Percentiles rank a stretch among this genome's conserved stretches.
Conservation (phyloP, 1,140 invertebrate species). For the Panonychus citri region DNA sequence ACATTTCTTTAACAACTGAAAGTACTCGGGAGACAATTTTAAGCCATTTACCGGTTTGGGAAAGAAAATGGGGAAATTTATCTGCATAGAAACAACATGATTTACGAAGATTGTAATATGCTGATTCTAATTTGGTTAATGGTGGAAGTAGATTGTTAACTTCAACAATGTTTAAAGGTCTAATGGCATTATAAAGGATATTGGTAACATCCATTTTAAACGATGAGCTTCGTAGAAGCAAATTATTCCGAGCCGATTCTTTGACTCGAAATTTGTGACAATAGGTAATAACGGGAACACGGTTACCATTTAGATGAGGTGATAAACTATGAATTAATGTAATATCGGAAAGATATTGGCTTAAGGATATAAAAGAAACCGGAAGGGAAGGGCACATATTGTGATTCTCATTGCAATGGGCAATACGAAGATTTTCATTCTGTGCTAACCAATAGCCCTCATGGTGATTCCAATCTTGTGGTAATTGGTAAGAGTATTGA, state of each 20-base stretch:
- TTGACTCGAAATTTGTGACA: background rate
- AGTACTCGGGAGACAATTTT: slow-evolving; percentile 1
- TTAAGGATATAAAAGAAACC: slow-evolving; percentile 5
- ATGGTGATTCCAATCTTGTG: slow-evolving; percentile 8
- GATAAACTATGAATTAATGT: slow-evolving; percentile 1
- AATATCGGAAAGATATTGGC: slow-evolving; percentile 2
- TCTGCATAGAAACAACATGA: background rate
- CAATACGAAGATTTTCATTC: slow-evolving; percentile 2
- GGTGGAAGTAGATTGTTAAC: background rate
- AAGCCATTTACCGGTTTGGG: slow-evolving; percentile 9
- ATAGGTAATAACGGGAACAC: slow-evolving; percentile 10
- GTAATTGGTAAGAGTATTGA: background rate
- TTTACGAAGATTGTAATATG: slow-evolving; percentile 6
- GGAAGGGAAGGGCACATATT: slow-evolving; percentile 7
- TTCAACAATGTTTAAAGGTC: slow-evolving; percentile 4
- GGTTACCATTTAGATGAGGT: background rate
- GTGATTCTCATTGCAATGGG: slow-evolving; percentile 8
- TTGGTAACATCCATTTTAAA: background rate
- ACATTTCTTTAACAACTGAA: background rate
- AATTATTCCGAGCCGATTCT: background rate
- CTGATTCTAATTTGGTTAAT: background rate
- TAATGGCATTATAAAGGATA: slow-evolving; percentile 1
- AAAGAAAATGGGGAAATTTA: slow-evolving; percentile 1
- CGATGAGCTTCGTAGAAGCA: slow-evolving; percentile 4
- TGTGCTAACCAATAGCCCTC: slow-evolving; percentile 3